Base-by-base conservation (phyloP, 2,888 invertebrate species). In the Mechanitis mazaeus region DNA sequence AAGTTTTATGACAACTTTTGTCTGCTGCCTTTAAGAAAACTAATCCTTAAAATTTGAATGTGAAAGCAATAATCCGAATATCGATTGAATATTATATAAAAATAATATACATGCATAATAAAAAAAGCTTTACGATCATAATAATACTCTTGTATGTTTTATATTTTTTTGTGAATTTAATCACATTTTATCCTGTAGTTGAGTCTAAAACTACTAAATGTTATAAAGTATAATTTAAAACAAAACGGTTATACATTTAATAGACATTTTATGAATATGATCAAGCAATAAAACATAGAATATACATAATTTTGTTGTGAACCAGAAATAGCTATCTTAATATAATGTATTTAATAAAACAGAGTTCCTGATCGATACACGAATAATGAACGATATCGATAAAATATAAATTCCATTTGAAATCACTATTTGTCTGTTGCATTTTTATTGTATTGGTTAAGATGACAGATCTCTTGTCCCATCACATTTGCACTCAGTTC, bases 401-500 rank as follows among this genome's bases (percentile, higher is more conserved):
- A 67, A 66, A 66, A 55, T 64, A 64, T 57, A 66, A 66, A 66
- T 62, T 60, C 57, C 59, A 59, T 54, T 64, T 65, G 60, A 59
- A 66, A 64, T 65, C 57, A 55, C 68, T 60, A 68, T 76, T 68
- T 77, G 80, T 84, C 78, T 72, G 78, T 85, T 87, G 87, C 87
- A 87, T 87, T 88, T 83, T 82, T 73, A 76, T 79, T 69, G 69
- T 80, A 77, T 84, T 81, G 73, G 78, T 80, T 84, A 80, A 81
- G 77, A 77, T 80, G 75, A 78, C 77, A 72, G 88, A 89, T 89
- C 89, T 89, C 88, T 86, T 71, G 69, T 33, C 64, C 73, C 75
- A 80, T 82, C 85, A 87, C 79, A 77, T 73, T 75, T 81, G 87
- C 89, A 85, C 87, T 85, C 88, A 90, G 89, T 90, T 90, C 89